Evolutionary conservation across 2,888 invertebrate genomes (phyloP).

Genomic region (Synanthedon andrenaeformis): DNA sequence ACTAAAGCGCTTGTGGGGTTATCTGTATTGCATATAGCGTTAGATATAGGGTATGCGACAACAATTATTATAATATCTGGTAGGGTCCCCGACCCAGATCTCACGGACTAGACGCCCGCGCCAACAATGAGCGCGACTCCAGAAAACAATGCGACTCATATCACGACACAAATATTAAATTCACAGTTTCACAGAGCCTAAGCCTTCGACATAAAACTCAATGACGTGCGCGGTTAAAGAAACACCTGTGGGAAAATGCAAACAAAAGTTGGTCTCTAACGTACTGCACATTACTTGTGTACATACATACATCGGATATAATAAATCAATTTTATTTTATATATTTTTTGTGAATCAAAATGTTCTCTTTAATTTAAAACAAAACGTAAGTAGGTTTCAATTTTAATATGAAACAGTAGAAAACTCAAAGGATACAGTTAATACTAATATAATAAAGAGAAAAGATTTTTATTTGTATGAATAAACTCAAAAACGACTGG

Average conservation of each 20-base stretch:
- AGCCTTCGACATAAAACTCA: slow-evolving; percentile 60
- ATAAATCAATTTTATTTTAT: too few species aligned
- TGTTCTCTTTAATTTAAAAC: too few species aligned
- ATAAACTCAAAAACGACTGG: too few species aligned
- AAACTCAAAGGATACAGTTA: too few species aligned
- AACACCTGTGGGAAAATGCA: slow-evolving; percentile 63
- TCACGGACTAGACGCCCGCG: slow-evolving; percentile 43
- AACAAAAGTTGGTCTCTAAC: slow-evolving; percentile 35
- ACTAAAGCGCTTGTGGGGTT: neutral
- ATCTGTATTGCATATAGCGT: neutral
- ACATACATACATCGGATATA: too few species aligned
- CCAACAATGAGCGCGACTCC: slow-evolving; percentile 38
- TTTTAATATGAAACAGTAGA: too few species aligned
- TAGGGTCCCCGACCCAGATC: slow-evolving; percentile 61
- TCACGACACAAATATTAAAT: slow-evolving; percentile 33
- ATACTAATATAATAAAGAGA: too few species aligned
- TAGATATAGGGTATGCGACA: neutral
- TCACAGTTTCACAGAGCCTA: slow-evolving; percentile 56
- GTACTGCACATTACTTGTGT: too few species aligned
- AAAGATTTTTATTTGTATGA: too few species aligned
- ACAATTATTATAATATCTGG: slow-evolving; percentile 13
- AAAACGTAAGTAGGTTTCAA: too few species aligned
- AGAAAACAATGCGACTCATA: slow-evolving; percentile 44
- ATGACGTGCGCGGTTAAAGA: slow-evolving; percentile 45
- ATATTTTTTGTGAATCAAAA: too few species aligned